Conservation (phyloP, 1,140 invertebrate species). For the Drosophila equinoxialis region DNA sequence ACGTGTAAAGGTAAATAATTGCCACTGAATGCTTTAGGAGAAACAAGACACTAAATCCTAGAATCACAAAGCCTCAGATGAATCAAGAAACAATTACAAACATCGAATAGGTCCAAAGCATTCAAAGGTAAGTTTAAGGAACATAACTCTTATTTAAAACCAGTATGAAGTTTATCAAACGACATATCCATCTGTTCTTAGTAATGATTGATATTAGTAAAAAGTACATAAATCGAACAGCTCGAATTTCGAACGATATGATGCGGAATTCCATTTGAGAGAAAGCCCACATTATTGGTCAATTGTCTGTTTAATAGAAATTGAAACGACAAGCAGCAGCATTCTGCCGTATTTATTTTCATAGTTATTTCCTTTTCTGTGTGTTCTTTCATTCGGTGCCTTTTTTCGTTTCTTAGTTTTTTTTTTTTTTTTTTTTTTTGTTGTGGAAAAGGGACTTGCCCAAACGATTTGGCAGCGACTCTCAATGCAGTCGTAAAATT, state of each 20-base stretch:
- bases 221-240: no score
- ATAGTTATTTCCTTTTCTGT: conserved; percentile 5
- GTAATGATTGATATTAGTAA: conserved; percentile 3
- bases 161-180: no score
- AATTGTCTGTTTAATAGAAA: conserved; percentile 12
- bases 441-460: neutral
- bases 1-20: no score
- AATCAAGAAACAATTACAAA: no score
- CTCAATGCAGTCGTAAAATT: conserved; percentile 69
- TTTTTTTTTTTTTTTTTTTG: neutral
- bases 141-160: no score
- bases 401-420: neutral
- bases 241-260: neutral
- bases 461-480: conserved; percentile 18
- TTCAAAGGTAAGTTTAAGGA: no score
- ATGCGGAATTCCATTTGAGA: conserved; percentile 1
- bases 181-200: neutral
- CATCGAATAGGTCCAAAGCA: no score
- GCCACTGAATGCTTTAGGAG: no score
- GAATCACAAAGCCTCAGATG: no score
- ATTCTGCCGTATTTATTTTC: conserved; percentile 7
- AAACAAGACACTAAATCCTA: no score
- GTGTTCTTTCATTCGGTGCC: no score
- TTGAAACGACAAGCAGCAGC: conserved; percentile 1
- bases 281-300: conserved; percentile 9